These are phyloP conservation scores for Lumbricus terrestris DNA, from an alignment of 2,888 invertebrate species.

Conservation along the genomic window DNA sequence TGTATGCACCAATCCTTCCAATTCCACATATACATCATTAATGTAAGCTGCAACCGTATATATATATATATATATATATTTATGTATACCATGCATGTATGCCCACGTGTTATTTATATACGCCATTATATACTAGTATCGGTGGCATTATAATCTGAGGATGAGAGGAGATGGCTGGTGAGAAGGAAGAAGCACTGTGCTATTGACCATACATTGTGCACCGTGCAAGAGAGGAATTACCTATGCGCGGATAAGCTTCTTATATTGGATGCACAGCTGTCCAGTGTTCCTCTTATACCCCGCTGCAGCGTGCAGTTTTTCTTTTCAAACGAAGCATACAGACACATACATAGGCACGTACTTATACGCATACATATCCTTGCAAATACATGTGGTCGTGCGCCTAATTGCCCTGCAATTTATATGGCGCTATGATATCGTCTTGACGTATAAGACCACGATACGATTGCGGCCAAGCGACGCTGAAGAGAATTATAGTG, in stretches of 20 bases:
- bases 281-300: no score
- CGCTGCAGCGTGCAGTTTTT: background rate
- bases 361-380: background rate
- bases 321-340: background rate
- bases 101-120: background rate
- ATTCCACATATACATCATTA: background rate
- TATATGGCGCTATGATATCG: background rate
- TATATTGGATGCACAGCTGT: background rate
- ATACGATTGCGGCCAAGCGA: background rate
- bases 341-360: background rate
- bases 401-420: background rate
- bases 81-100: background rate
- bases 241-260: background rate
- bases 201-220: background rate
- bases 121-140: no score
- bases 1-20: no score
- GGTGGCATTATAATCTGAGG: background rate
- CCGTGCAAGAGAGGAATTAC: background rate
- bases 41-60: background rate
- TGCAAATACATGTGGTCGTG: background rate
- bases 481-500: background rate
- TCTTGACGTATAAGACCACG: background rate
- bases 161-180: no score
- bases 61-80: no score
- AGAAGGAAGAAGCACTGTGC: background rate